phyloP scores from a whole-genome alignment of 2,797 vertebrate species.

The Euphonia xanthogaster region DNA sequence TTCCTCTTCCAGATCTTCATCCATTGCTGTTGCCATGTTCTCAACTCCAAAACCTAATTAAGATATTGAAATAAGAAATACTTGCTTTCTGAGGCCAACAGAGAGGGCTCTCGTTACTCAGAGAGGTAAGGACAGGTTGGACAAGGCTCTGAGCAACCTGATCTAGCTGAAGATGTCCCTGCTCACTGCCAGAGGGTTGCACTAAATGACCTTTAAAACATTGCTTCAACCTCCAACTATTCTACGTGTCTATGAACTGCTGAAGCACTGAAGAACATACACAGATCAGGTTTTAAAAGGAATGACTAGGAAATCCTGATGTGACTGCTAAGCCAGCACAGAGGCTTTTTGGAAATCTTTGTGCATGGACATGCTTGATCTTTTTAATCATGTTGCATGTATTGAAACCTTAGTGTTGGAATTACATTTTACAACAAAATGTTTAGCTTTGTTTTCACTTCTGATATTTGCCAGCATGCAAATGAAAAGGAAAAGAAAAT shows the following conservation, averaged over 20 bases:
- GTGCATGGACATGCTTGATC: rapidly evolving
- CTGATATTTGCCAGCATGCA: neutral
- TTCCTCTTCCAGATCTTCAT: slow-evolving; percentile 98
- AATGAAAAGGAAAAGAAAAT: neutral
- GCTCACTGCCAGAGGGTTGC: neutral
- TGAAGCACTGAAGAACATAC: neutral
- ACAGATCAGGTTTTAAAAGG: neutral
- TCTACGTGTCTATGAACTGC: neutral
- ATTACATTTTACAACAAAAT: neutral
- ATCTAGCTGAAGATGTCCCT: neutral
- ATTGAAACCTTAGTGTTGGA: neutral
- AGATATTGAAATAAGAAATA: neutral
- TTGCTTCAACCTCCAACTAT: neutral
- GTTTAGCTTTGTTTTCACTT: neutral
- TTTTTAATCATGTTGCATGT: neutral
- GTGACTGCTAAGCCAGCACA: neutral
- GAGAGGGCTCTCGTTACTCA: neutral
- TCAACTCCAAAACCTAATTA: slow-evolving; percentile 89
- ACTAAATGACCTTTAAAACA: neutral
- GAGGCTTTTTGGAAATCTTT: neutral
- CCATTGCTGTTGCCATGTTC: slow-evolving; percentile 99
- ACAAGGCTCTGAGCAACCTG: neutral
- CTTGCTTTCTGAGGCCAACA: neutral
- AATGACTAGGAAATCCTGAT: neutral
- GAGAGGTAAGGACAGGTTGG: neutral